Conservation (phyloP, 2,113 vertebrate genomes). For the Sclerurus mexicanus region DNA sequence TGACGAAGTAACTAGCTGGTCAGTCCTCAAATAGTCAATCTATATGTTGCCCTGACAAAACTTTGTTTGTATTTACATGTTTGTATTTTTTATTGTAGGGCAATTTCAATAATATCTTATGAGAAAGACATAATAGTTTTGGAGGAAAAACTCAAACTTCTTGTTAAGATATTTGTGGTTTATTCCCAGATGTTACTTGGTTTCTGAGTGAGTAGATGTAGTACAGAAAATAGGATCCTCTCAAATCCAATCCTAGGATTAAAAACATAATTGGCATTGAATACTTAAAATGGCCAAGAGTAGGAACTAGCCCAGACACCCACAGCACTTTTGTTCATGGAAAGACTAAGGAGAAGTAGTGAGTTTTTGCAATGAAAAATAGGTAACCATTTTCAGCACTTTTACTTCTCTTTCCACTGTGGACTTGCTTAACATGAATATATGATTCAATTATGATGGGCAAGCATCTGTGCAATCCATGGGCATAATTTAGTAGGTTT, state of each 20-base stretch:
- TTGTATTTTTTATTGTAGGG: neutral
- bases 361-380: neutral
- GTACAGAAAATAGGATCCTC: neutral
- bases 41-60: neutral
- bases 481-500: neutral
- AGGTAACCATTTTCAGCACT: neutral
- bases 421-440: neutral
- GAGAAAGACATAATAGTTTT: neutral
- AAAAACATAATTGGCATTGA: neutral
- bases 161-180: neutral
- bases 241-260: neutral
- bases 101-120: neutral
- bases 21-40: neutral
- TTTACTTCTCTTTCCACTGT: neutral
- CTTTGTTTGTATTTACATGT: neutral
- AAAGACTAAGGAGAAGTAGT: neutral
- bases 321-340: neutral
- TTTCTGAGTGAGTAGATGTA: neutral
- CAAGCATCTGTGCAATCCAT: neutral
- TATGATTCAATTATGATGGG: neutral
- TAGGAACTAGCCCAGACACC: neutral
- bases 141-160: neutral
- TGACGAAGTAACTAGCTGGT: neutral
- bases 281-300: neutral
- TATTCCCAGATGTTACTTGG: neutral